Evolutionary conservation across 2,797 vertebrate genomes (phyloP).

Genomic region (Melopsittacus undulatus): DNA sequence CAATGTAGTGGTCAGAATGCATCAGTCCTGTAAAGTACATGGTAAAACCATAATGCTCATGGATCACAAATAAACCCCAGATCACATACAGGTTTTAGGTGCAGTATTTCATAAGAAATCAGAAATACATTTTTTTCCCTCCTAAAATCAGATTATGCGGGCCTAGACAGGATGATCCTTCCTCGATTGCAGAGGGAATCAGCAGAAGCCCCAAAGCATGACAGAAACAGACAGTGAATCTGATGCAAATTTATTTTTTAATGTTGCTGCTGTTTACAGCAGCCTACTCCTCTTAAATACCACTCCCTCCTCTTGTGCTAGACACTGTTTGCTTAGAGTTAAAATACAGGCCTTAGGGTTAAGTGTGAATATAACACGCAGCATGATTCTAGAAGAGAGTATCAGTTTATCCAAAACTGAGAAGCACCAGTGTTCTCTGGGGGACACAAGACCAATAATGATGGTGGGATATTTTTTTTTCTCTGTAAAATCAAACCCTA

Average conservation of each 20-base stretch:
- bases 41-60: background rate
- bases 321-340: background rate
- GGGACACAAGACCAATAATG: background rate
- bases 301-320: background rate
- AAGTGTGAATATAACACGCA: background rate
- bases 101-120: background rate
- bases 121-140: background rate
- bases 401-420: background rate
- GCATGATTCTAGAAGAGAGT: background rate
- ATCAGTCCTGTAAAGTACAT: background rate
- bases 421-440: background rate
- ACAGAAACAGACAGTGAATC: background rate
- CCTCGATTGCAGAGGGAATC: background rate
- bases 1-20: background rate
- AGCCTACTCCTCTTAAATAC: background rate
- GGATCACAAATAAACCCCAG: background rate
- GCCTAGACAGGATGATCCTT: background rate
- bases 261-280: background rate
- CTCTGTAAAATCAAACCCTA: background rate
- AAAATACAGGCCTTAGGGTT: background rate
- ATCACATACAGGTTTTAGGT: background rate
- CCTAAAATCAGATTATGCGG: background rate
- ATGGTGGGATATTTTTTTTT: background rate
- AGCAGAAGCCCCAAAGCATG: background rate
- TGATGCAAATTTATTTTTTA: background rate